phyloP scores from a whole-genome alignment of 2,888 invertebrate genomes.

The Ariolimax columbianus region DNA sequence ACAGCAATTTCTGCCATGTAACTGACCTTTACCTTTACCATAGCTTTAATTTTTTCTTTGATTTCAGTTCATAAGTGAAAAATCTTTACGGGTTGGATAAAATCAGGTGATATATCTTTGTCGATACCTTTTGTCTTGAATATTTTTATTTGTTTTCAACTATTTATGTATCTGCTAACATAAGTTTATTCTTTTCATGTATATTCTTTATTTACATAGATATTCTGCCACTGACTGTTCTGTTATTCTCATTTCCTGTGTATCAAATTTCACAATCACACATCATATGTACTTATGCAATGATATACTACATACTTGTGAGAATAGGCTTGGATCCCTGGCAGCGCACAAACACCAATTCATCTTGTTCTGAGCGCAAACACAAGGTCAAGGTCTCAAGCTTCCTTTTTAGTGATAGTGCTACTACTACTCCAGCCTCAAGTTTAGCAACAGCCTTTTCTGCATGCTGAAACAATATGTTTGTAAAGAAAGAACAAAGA shows the following conservation, averaged over 20 bases:
- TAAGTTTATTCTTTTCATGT: too few relatives aligned
- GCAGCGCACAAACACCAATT: conserved; percentile 9
- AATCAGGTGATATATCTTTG: too few relatives aligned
- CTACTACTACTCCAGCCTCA: conserved; percentile 39
- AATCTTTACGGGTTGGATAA: too few relatives aligned
- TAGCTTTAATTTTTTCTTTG: too few relatives aligned
- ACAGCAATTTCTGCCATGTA: too few relatives aligned
- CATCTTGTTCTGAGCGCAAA: conserved; percentile 11
- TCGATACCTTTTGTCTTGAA: too few relatives aligned
- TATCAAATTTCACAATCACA: background rate
- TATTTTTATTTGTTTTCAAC: too few relatives aligned
- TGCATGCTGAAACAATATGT: background rate
- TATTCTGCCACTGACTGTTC: background rate
- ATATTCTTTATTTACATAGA: too few relatives aligned
- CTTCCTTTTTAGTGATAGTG: conserved; percentile 45
- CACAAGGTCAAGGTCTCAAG: conserved; percentile 42
- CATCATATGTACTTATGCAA: background rate
- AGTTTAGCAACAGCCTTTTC: background rate
- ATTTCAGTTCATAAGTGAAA: too few relatives aligned
- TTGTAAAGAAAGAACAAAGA: background rate
- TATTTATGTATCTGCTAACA: too few relatives aligned
- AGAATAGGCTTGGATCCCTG: conserved; percentile 18
- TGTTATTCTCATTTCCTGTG: background rate
- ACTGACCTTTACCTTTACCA: too few relatives aligned
- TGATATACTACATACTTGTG: conserved; percentile 22